phyloP scores from a whole-genome alignment of 1,140 invertebrate species.

The Bactericera cockerelli region DNA sequence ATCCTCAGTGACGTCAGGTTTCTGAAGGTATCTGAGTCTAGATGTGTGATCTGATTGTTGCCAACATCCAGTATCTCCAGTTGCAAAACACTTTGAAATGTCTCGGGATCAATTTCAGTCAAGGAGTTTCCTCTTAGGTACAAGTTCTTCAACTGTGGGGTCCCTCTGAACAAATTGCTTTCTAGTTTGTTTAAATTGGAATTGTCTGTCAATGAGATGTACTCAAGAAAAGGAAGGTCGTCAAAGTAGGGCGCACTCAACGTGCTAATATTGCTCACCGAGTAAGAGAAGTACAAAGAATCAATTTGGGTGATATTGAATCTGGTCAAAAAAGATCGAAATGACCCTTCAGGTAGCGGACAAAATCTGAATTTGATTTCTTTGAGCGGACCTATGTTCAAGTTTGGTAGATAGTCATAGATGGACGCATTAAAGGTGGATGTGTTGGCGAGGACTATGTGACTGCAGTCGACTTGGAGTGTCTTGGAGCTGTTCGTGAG shows the following conservation, averaged over 20 bases:
- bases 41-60: conserved; percentile 37
- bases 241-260: neutral
- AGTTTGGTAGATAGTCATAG: neutral
- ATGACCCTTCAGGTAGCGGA: neutral
- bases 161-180: neutral
- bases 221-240: neutral
- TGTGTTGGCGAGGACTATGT: too few species aligned
- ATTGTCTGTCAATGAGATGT: neutral
- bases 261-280: neutral
- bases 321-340: neutral
- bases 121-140: neutral
- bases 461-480: too few species aligned
- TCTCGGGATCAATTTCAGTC: neutral
- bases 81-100: conserved; percentile 15
- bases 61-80: conserved; percentile 43
- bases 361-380: neutral
- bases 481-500: too few species aligned
- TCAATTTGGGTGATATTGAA: neutral
- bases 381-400: neutral
- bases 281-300: neutral
- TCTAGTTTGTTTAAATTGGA: neutral
- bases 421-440: neutral
- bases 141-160: neutral
- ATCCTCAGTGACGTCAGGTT: conserved; percentile 37
- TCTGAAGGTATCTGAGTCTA: conserved; percentile 39